Evolutionary conservation across 92 coral and sea anemone genomes (phyloP).

Genomic region (Porites rus): DNA sequence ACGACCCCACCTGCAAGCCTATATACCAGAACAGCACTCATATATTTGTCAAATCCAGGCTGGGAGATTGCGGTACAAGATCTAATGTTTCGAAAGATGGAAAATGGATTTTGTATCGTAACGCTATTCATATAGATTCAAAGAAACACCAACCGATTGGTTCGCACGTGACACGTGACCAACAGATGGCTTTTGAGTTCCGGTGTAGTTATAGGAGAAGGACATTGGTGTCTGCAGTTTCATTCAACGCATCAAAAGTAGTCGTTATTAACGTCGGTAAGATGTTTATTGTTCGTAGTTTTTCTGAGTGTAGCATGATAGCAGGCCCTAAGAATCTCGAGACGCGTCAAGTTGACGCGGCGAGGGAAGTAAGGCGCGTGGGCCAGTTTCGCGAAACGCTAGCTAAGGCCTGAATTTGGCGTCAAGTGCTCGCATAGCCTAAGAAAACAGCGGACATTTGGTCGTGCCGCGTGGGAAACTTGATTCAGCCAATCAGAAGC

Average conservation of each 20-base stretch:
- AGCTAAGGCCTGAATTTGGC: too few relatives aligned
- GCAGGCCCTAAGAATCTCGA: too few relatives aligned
- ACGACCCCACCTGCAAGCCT: slow-evolving; percentile 59
- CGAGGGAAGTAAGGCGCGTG: too few relatives aligned
- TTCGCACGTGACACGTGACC: slow-evolving; percentile 70
- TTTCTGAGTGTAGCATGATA: too few relatives aligned
- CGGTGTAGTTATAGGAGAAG: slow-evolving; percentile 75
- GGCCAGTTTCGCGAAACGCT: too few relatives aligned
- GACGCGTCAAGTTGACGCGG: too few relatives aligned
- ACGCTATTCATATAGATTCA: slow-evolving; percentile 50
- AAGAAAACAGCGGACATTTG: too few relatives aligned
- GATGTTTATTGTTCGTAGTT: neutral
- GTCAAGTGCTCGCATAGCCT: too few relatives aligned
- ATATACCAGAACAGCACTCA: slow-evolving; percentile 48
- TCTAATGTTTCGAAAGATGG: slow-evolving; percentile 55
- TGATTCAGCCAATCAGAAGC: too few relatives aligned
- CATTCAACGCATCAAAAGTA: slow-evolving; percentile 7
- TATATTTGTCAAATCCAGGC: slow-evolving; percentile 42
- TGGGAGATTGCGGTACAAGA: slow-evolving; percentile 69
- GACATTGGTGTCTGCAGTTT: slow-evolving; percentile 50
- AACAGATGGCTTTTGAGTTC: slow-evolving; percentile 71
- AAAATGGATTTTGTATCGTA: slow-evolving; percentile 54
- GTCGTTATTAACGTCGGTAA: slow-evolving; percentile 17
- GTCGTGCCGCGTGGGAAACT: too few relatives aligned
- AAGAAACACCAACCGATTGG: slow-evolving; percentile 10